Conservation (phyloP, 2,797 vertebrate species). For the Muraenolepis orangiensis region DNA sequence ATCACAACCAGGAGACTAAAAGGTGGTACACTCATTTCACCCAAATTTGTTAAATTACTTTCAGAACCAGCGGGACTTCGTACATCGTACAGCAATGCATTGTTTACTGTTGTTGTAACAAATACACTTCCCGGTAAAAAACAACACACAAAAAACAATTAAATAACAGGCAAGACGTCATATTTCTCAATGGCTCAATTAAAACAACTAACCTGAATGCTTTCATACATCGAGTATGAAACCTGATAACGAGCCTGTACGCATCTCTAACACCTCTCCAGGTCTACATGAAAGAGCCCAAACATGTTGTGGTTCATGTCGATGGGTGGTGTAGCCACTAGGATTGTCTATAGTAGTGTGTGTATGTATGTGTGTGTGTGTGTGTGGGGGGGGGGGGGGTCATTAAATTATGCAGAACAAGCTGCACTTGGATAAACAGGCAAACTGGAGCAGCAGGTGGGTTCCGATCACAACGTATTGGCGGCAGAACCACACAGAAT, state of each 20-base stretch:
- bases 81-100: background rate
- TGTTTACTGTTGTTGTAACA: background rate
- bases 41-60: background rate
- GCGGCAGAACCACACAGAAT: background rate
- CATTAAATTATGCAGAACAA: slow-evolving; percentile 10
- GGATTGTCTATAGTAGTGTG: slow-evolving; percentile 58
- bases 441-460: slow-evolving; percentile 31
- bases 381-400: background rate
- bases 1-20: slow-evolving; percentile 18
- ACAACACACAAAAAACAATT: background rate
- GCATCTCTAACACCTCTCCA: background rate
- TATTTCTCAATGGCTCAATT: background rate
- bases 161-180: background rate
- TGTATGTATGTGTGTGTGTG: background rate
- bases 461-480: background rate
- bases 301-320: background rate
- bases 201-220: background rate
- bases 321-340: slow-evolving; percentile 11
- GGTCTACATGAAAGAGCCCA: background rate
- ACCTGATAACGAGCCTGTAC: background rate
- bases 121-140: background rate
- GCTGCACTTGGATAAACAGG: slow-evolving; percentile 32
- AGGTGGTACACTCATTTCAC: background rate
- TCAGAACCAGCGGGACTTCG: background rate
- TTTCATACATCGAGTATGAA: background rate